Evolutionary conservation across 2,888 invertebrate species (phyloP).

Genomic region (Harpalus rubripes): DNA sequence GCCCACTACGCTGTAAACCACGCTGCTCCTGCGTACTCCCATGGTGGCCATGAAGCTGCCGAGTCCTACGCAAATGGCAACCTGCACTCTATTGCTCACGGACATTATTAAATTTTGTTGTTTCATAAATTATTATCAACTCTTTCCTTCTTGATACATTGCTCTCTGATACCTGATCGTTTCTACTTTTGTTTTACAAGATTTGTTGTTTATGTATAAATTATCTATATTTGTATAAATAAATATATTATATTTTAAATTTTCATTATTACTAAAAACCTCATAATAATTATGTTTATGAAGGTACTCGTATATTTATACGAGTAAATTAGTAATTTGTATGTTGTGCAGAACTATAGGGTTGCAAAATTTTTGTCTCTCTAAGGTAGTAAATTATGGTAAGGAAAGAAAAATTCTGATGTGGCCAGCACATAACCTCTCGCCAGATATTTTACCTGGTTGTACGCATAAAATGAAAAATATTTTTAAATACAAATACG

Average conservation of each 20-base stretch:
- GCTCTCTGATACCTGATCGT: not conserved
- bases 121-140: no score
- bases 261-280: not conserved
- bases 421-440: no score
- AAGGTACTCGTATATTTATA: no score
- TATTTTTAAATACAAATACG: no score
- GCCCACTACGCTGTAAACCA: constrained; percentile 65
- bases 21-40: constrained; percentile 58
- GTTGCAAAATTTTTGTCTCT: no score
- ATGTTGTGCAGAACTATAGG: no score
- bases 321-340: no score
- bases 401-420: no score
- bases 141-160: not conserved
- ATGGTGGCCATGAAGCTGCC: constrained; percentile 2
- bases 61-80: constrained; percentile 13
- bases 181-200: not conserved
- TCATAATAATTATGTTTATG: no score
- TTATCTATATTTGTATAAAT: constrained; percentile 31
- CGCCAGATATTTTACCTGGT: no score
- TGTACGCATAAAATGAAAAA: no score
- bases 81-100: not conserved
- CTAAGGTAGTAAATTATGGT: no score
- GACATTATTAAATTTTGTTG: constrained; percentile 12
- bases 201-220: constrained; percentile 4
- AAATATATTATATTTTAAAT: not conserved